Conservation (phyloP, 1,140 invertebrate species). For the Brachionus asplanchnoidis region DNA sequence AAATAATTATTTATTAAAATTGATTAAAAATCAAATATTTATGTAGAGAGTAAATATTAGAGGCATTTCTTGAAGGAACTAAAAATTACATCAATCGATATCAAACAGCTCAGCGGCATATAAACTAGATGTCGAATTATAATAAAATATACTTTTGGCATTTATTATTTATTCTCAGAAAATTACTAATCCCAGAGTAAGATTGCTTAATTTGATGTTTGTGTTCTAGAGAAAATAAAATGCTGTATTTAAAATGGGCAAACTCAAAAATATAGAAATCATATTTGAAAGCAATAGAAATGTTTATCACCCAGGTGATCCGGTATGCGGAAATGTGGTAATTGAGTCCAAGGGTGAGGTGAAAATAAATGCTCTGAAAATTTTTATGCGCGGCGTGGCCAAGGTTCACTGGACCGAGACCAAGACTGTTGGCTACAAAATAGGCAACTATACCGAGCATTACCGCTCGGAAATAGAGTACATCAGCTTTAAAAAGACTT, state of each 20-base stretch:
- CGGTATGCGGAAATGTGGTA: conserved; percentile 56
- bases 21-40: neutral
- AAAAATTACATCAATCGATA: conserved; percentile 1
- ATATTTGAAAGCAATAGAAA: conserved; percentile 55
- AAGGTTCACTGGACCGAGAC: conserved; percentile 61
- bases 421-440: conserved; percentile 56
- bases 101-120: neutral
- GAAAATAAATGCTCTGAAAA: conserved; percentile 57
- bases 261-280: conserved; percentile 59
- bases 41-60: neutral
- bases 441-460: conserved; percentile 60
- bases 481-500: conserved; percentile 58
- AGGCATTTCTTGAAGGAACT: neutral
- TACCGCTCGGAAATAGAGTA: conserved; percentile 60
- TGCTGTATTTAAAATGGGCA: conserved; percentile 52
- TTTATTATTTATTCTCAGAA: conserved; percentile 42
- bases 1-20: neutral
- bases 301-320: conserved; percentile 58
- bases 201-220: conserved; percentile 42
- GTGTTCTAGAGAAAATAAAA: conserved; percentile 41
- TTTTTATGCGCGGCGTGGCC: conserved; percentile 58
- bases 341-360: conserved; percentile 59
- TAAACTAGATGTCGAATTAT: neutral
- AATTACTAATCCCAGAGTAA: conserved; percentile 41
- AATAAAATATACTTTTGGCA: conserved; percentile 44